Conservation (phyloP, 2,888 invertebrate species). For the Archaeoteleia sp. region DNA sequence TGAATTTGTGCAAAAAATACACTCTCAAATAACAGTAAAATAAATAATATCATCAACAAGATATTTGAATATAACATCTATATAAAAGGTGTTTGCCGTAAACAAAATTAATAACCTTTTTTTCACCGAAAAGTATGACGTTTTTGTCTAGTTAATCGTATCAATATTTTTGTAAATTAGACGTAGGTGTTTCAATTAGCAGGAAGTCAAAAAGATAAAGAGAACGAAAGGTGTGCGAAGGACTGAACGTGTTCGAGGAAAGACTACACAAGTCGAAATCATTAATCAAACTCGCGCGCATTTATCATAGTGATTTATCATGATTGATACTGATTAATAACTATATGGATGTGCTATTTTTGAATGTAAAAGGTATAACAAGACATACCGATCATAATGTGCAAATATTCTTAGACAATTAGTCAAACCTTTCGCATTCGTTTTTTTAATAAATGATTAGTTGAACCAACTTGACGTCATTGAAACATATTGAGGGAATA, state of each 20-base stretch:
- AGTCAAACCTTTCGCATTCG: slow-evolving; percentile 42
- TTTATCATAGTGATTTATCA: slow-evolving; percentile 50
- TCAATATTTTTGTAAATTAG: slow-evolving; percentile 35
- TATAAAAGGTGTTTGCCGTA: too few relatives aligned
- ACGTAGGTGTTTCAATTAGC: slow-evolving; percentile 39
- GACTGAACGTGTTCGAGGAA: slow-evolving; percentile 25
- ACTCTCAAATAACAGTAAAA: background rate
- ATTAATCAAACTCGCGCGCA: slow-evolving; percentile 49
- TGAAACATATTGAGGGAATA: too few relatives aligned
- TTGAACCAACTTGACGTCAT: too few relatives aligned
- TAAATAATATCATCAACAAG: background rate
- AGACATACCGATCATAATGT: slow-evolving; percentile 18
- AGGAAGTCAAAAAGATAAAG: background rate
- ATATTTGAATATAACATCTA: too few relatives aligned
- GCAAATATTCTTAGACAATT: slow-evolving; percentile 48
- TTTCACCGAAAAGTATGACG: too few relatives aligned
- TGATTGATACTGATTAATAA: slow-evolving; percentile 55
- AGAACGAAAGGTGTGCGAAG: slow-evolving; percentile 35
- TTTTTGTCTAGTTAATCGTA: slow-evolving; percentile 22
- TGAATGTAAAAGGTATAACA: slow-evolving; percentile 29
- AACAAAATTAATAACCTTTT: too few relatives aligned
- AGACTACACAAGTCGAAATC: slow-evolving; percentile 40
- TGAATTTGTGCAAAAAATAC: too few relatives aligned
- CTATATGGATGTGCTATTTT: slow-evolving; percentile 37
- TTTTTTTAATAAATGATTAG: slow-evolving; percentile 23